Base-by-base conservation (phyloP, 2,797 vertebrate species). In the Microctenopoma steveboyesi region DNA sequence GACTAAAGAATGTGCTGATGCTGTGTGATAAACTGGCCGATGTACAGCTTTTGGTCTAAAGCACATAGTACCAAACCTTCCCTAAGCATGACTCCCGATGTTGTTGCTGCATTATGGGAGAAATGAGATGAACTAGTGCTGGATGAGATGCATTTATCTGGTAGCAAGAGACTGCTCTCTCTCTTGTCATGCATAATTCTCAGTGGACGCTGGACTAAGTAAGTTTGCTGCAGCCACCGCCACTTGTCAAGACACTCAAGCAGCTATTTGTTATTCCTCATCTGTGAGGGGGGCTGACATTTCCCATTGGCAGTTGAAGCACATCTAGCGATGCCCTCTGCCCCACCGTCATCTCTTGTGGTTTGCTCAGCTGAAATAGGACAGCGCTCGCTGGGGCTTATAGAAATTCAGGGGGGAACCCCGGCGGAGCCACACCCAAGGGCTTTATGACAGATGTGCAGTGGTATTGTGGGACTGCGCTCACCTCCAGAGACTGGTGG, bases 201-300 rank as follows among this genome's bases (percentile, higher is more conserved):
- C 77, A 4, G 53, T 14, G 14, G 83, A 72, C 56, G 4, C 2
- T 10, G 27, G 54, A 7, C 11, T 37, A 35, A 45, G 52, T 15
- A 14, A 69, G 75, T 83, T 78, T 70, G 69, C 73, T 63, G 65
- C 76, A 66, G 62, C 76, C 67, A 18, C 79, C 69, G 0, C 39
- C 10, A 12, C 85, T 83, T 83, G 83, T 90, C 84, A 65, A 78
- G 72, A 76, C 74, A 59, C 82, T 86, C 79, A 69, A 80, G 82
- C 62, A 74, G 76, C 81, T 84, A 79, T 89, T 88, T 88, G 86
- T 89, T 86, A 88, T 92, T 92, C 82, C 74, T 60, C 35, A 59
- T 77, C 84, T 83, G 84, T 74, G 71, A 86, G 73, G 72, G 56
- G 53, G 46, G 50, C 74, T 85, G 87, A 89, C 86, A 79, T 86